These are phyloP conservation scores for Drosophila sordidula DNA, from an alignment of 2,888 invertebrate genomes.

Conservation along the genomic window DNA sequence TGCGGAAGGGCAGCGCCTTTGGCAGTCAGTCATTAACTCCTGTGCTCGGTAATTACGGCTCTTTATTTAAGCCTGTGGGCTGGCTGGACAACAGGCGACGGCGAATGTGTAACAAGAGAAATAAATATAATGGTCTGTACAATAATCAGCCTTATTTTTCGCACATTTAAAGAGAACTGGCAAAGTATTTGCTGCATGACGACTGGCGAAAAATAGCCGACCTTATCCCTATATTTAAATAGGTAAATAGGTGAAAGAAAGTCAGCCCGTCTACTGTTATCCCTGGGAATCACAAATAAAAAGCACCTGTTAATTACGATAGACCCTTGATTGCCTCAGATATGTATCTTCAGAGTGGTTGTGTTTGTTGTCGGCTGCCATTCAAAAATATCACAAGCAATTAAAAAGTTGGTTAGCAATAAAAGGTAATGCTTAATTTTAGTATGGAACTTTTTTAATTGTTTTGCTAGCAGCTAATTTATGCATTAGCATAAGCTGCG, in stretches of 20 bases:
- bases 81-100: constrained; percentile 13
- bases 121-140: constrained; percentile 29
- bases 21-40: constrained; percentile 46
- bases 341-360: neutral
- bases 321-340: constrained; percentile 13
- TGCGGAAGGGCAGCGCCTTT: neutral
- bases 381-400: constrained; percentile 50
- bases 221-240: constrained; percentile 3
- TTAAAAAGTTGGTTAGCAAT: constrained; percentile 61
- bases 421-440: constrained; percentile 57
- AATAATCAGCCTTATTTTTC: constrained; percentile 21
- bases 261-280: neutral
- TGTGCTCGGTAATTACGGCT: constrained; percentile 48
- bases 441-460: constrained; percentile 66
- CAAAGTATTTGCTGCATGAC: neutral
- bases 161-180: neutral
- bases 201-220: constrained; percentile 12
- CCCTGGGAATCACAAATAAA: neutral
- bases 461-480: constrained; percentile 58
- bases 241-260: neutral
- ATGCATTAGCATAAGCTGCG: constrained; percentile 50
- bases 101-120: constrained; percentile 9
- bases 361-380: neutral
- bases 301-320: constrained; percentile 11
- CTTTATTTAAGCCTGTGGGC: constrained; percentile 33